Evolutionary conservation across 2,888 invertebrate species (phyloP).

Genomic region (Polydesmus complanatus): DNA sequence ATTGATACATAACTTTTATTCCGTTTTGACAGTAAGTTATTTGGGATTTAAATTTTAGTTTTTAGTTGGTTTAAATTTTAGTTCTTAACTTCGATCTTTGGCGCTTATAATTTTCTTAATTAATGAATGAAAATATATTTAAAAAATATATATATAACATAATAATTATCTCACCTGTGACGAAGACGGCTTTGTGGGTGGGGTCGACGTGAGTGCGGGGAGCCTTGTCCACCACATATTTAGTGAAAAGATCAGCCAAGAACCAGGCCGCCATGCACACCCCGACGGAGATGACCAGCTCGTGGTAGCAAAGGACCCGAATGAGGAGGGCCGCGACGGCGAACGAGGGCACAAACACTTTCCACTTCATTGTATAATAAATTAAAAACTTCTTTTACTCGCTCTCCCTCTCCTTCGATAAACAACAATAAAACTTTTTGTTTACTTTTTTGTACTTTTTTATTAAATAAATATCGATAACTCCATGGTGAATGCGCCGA

Average conservation of each 20-base stretch:
- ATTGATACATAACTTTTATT: too few relatives aligned
- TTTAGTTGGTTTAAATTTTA: too few relatives aligned
- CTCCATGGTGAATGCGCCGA: too few relatives aligned
- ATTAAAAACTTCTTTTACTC: background rate
- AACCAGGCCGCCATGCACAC: slow-evolving; percentile 17
- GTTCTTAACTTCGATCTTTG: too few relatives aligned
- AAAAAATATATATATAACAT: too few relatives aligned
- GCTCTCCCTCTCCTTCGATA: background rate
- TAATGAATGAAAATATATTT: too few relatives aligned
- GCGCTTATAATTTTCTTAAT: too few relatives aligned
- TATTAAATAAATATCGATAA: too few relatives aligned
- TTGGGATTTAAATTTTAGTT: too few relatives aligned
- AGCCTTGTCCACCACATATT: slow-evolving; percentile 20
- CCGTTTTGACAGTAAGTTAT: too few relatives aligned
- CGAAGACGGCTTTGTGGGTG: slow-evolving; percentile 24
- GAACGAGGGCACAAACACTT: slow-evolving; percentile 7
- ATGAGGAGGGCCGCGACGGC: slow-evolving; percentile 7
- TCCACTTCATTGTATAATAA: slow-evolving; percentile 18
- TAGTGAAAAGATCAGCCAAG: slow-evolving; percentile 18
- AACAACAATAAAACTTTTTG: background rate
- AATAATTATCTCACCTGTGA: slow-evolving; percentile 25
- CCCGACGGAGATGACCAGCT: slow-evolving; percentile 12
- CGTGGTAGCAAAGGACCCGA: slow-evolving; percentile 13
- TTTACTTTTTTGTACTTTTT: too few relatives aligned
- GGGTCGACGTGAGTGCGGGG: slow-evolving; percentile 20